Evolutionary conservation across 1,140 invertebrate genomes (phyloP).

Genomic region (Drosophila tsacasi): DNA sequence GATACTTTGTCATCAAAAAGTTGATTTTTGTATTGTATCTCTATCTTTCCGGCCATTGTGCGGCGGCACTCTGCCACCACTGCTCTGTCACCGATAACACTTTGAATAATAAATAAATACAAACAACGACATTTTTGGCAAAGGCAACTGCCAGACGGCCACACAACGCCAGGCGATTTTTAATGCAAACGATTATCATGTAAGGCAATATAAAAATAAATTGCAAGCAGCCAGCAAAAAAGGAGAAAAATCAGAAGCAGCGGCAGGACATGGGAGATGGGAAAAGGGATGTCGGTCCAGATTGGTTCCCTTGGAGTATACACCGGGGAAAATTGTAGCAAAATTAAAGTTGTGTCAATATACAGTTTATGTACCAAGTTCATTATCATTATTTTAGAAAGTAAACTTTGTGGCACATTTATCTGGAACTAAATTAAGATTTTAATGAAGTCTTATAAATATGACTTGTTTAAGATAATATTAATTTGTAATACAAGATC

Average conservation of each 20-base stretch:
- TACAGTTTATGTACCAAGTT: background rate
- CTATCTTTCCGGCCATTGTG: too few species aligned
- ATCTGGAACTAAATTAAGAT: background rate
- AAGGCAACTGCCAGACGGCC: slow-evolving; percentile 50
- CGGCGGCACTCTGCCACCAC: slow-evolving; percentile 25
- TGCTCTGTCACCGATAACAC: slow-evolving; percentile 69
- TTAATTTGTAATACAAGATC: background rate
- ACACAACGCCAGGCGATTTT: slow-evolving; percentile 60
- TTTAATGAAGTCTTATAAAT: background rate
- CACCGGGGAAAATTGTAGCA: background rate
- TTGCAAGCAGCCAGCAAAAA: slow-evolving; percentile 45
- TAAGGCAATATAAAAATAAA: slow-evolving; percentile 82
- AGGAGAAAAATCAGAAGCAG: slow-evolving; percentile 21
- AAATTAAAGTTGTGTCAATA: background rate
- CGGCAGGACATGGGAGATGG: slow-evolving; percentile 20
- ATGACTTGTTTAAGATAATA: background rate
- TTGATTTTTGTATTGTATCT: too few species aligned
- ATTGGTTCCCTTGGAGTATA: slow-evolving; percentile 32
- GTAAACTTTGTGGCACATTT: background rate
- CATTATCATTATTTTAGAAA: background rate
- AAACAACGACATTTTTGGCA: slow-evolving; percentile 68
- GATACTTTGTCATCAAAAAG: too few species aligned
- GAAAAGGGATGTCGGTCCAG: slow-evolving; percentile 28
- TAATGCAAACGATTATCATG: slow-evolving; percentile 82
- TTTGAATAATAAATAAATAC: slow-evolving; percentile 84